These are phyloP conservation scores for Drosophila subquinaria DNA, from an alignment of 2,888 invertebrate species.

Conservation along the genomic window DNA sequence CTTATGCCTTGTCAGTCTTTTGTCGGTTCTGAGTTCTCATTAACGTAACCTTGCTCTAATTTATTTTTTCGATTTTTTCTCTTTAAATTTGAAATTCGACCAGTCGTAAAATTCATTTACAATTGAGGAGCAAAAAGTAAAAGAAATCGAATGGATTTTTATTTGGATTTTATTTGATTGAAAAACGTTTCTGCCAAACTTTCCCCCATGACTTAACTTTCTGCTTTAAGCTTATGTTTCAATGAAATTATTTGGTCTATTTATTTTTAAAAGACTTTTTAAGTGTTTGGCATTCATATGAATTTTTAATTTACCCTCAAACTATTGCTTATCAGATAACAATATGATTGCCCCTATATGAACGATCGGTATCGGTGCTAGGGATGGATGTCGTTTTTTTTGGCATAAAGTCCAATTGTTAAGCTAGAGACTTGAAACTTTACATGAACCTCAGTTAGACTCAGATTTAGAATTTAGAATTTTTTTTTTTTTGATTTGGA, in stretches of 20 bases:
- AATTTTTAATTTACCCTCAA: not conserved
- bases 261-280: not conserved
- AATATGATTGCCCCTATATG: no score
- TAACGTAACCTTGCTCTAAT: constrained; percentile 18
- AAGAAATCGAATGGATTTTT: constrained; percentile 45
- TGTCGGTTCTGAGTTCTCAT: constrained; percentile 28
- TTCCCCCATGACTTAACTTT: no score
- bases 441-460: no score
- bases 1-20: constrained; percentile 34
- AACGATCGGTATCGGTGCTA: no score
- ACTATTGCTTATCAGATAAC: not conserved
- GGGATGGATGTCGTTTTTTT: no score
- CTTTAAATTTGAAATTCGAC: constrained; percentile 60
- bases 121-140: constrained; percentile 4
- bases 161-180: constrained; percentile 40
- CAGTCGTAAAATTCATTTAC: constrained; percentile 54
- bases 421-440: no score
- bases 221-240: not conserved
- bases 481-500: no score
- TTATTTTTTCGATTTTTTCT: constrained; percentile 20
- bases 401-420: no score
- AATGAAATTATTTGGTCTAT: not conserved
- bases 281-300: not conserved
- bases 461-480: no score
- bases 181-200: not conserved